phyloP scores from a whole-genome alignment of 2,888 invertebrate genomes.

The Cataglyphis altisquamis region DNA sequence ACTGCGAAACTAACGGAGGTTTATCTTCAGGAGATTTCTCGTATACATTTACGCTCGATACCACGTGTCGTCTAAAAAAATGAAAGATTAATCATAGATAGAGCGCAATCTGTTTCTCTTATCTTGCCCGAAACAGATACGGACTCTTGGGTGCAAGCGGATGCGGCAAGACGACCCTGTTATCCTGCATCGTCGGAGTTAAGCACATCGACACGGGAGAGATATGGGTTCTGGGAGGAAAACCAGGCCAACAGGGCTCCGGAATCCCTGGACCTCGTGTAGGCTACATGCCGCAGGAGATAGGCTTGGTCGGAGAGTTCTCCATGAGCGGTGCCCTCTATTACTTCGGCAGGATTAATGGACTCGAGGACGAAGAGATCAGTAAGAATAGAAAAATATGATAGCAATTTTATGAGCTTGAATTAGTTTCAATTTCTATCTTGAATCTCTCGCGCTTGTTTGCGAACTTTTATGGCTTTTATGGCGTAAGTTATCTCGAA shows the following conservation, averaged over 20 bases:
- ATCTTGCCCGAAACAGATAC: constrained; percentile 89
- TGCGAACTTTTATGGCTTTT: not conserved
- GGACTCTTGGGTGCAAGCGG: constrained; percentile 96
- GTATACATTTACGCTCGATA: not conserved
- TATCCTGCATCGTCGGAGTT: constrained; percentile 94
- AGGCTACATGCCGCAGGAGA: constrained; percentile 97
- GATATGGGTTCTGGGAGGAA: constrained; percentile 91
- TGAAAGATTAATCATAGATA: not conserved
- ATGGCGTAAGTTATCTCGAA: not conserved
- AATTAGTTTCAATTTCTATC: not conserved
- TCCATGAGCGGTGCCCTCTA: constrained; percentile 93
- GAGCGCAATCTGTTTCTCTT: not conserved
- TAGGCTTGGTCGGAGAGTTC: constrained; percentile 93
- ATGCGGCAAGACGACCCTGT: constrained; percentile 95
- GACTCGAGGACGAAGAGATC: constrained; percentile 90
- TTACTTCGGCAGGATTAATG: constrained; percentile 95
- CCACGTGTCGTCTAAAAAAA: not conserved
- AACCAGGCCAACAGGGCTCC: constrained; percentile 89
- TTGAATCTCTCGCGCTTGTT: not conserved
- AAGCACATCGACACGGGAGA: constrained; percentile 91
- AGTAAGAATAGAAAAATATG: constrained; percentile 70
- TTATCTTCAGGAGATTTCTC: not conserved
- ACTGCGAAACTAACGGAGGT: constrained; percentile 1
- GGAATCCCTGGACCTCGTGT: constrained; percentile 91
- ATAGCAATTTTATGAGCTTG: not conserved